Evolutionary conservation across 2,797 vertebrate genomes (phyloP), one percentile per base, ranked within the genome.

Genomic region (Sebastes matsubarae): DNA sequence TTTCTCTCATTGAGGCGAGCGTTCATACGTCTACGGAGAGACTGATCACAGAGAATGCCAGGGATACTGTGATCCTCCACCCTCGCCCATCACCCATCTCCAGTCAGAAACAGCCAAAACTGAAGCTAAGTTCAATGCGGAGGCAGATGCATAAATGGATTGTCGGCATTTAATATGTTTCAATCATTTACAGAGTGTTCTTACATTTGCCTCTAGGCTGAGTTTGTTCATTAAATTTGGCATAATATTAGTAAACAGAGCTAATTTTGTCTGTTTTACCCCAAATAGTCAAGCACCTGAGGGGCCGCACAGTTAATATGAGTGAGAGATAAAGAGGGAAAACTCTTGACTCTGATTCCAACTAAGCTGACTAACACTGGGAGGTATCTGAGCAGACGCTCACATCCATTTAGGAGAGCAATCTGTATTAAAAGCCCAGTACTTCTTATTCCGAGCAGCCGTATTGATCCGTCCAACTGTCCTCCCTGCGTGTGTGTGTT

Each of bases 361-460:
- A 34, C 77, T 57, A 80, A 78, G 77, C 86, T 79, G 86, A 83
- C 85, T 80, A 80, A 85, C 84, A 87, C 79, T 82, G 65, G 76
- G 82, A 88, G 81, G 80, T 80, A 84, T 92, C 68, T 88, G 86
- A 87, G 86, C 74, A 80, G 80, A 83, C 75, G 14, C 81, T 93
- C 90, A 87, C 79, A 84, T 92, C 88, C 83, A 89, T 92, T 95
- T 93, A 89, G 71, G 73, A 88, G 84, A 55, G 77, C 88, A 87
- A 91, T 94, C 86, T 92, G 84, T 92, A 88, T 92, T 87, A 90
- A 85, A 89, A 92, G 89, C 80, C 80, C 61, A 20, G 83, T 79
- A 57, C 73, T 85, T 88, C 79, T 91, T 84, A 88, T 91, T 93
- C 86, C n/a, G 25, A 80, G 83, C 66, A 80, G 80, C 84, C 54